These are phyloP conservation scores for Mythimna ferrago DNA, from an alignment of 2,888 invertebrate genomes.

Conservation along the genomic window DNA sequence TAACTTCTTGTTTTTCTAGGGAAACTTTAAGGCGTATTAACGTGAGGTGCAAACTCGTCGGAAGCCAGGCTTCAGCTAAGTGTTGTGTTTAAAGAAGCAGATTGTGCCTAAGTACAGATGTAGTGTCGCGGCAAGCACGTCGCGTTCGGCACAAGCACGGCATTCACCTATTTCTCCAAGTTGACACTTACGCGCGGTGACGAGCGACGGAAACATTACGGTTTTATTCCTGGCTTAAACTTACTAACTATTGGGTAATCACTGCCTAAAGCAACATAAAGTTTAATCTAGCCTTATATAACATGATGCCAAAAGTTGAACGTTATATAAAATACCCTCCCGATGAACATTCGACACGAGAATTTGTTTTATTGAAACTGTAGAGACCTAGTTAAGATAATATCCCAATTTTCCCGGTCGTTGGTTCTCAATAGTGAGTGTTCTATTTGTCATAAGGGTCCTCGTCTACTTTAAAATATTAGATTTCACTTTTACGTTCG, in stretches of 20 bases:
- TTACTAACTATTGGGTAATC: slow-evolving; percentile 29
- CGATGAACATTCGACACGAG: slow-evolving; percentile 65
- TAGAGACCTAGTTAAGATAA: slow-evolving; percentile 70
- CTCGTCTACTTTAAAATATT: slow-evolving; percentile 59
- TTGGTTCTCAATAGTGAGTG: slow-evolving; percentile 68
- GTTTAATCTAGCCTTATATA: slow-evolving; percentile 22
- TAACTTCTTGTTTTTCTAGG: slow-evolving; percentile 50
- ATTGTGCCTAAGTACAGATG: slow-evolving; percentile 48
- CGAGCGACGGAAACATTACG: slow-evolving; percentile 27
- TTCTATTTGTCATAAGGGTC: slow-evolving; percentile 65
- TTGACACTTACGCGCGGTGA: slow-evolving; percentile 28
- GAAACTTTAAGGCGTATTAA: slow-evolving; percentile 44
- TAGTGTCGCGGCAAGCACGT: slow-evolving; percentile 34
- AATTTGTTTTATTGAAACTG: slow-evolving; percentile 66
- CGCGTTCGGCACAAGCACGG: slow-evolving; percentile 32
- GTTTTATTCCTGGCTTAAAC: slow-evolving; percentile 40
- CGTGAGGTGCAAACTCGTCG: slow-evolving; percentile 17
- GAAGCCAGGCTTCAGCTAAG: slow-evolving; percentile 34
- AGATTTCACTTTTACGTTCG: slow-evolving; percentile 42
- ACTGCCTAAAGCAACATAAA: slow-evolving; percentile 25
- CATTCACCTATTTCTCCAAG: slow-evolving; percentile 58
- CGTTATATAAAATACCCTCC: slow-evolving; percentile 35
- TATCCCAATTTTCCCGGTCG: slow-evolving; percentile 71
- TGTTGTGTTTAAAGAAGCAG: slow-evolving; percentile 54
- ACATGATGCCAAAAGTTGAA: slow-evolving; percentile 24